These are phyloP conservation scores for Hemistola chrysoprasaria DNA, from an alignment of 2,888 invertebrate genomes.

Conservation along the genomic window DNA sequence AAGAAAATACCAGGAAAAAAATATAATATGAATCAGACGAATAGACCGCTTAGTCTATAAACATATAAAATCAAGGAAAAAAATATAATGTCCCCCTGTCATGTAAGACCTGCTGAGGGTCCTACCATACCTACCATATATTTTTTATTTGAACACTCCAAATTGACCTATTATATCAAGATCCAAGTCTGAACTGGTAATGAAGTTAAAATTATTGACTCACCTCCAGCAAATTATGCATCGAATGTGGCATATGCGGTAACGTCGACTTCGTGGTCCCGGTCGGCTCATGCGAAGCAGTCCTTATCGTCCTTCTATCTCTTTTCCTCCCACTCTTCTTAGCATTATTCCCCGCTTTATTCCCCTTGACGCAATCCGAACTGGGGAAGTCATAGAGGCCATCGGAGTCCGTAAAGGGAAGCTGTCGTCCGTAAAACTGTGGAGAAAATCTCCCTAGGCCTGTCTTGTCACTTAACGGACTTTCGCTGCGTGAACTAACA, in stretches of 20 bases:
- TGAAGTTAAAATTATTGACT: slow-evolving; percentile 15
- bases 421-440: slow-evolving; percentile 86
- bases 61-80: too few species aligned
- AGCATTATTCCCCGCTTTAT: slow-evolving; percentile 71
- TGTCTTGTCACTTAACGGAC: slow-evolving; percentile 88
- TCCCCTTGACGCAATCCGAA: slow-evolving; percentile 84
- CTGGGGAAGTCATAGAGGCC: slow-evolving; percentile 91
- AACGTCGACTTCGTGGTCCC: slow-evolving; percentile 81
- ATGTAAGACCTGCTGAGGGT: too few species aligned
- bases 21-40: too few species aligned
- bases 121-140: too few species aligned
- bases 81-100: too few species aligned
- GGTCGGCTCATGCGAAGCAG: slow-evolving; percentile 68
- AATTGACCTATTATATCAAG: too few species aligned
- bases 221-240: slow-evolving; percentile 84
- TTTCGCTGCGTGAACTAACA: slow-evolving; percentile 90
- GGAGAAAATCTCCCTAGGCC: slow-evolving; percentile 86
- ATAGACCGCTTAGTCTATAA: too few species aligned
- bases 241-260: slow-evolving; percentile 76
- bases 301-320: slow-evolving; percentile 82
- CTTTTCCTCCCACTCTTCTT: slow-evolving; percentile 84
- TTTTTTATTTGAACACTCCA: too few species aligned
- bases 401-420: slow-evolving; percentile 90
- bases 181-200: too few species aligned
- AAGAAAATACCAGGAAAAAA: too few species aligned